A percentile compares a stretch with the other conserved stretches of the same genome.
Conservation (phyloP, 2,888 invertebrate genomes). For the Rotaria magnacalcarata region DNA sequence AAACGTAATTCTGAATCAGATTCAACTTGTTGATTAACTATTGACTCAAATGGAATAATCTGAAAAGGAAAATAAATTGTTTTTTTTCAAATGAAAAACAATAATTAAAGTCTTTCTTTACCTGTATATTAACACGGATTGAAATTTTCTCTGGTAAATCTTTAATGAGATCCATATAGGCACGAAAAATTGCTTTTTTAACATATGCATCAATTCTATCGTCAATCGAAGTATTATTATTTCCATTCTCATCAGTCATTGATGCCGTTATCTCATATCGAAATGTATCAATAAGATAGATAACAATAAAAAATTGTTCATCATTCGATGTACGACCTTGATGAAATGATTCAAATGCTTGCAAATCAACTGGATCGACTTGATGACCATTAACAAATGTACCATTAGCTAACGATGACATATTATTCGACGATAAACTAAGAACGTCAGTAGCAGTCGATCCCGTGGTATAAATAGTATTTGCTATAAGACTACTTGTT, state of each 20-base stretch:
- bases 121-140: slow-evolving; percentile 21
- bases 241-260: background rate
- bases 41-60: slow-evolving; percentile 24
- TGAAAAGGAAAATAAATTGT: background rate
- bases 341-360: slow-evolving; percentile 34
- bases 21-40: slow-evolving; percentile 26
- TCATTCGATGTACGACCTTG: slow-evolving; percentile 29
- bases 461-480: background rate
- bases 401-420: background rate
- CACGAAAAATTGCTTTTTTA: slow-evolving; percentile 33
- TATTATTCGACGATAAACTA: background rate
- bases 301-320: slow-evolving; percentile 35
- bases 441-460: background rate
- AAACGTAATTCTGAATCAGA: slow-evolving; percentile 26
- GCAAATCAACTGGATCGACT: slow-evolving; percentile 9
- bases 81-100: background rate
- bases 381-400: slow-evolving; percentile 5
- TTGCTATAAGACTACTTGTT: background rate
- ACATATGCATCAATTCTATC: background rate
- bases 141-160: slow-evolving; percentile 10
- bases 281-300: slow-evolving; percentile 36
- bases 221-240: background rate
- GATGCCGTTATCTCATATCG: slow-evolving; percentile 28
- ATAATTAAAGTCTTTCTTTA: background rate
- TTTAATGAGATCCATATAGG: slow-evolving; percentile 28